Evolutionary conservation across 2,113 vertebrate genomes (phyloP).

Genomic region (Helogale parvula): DNA sequence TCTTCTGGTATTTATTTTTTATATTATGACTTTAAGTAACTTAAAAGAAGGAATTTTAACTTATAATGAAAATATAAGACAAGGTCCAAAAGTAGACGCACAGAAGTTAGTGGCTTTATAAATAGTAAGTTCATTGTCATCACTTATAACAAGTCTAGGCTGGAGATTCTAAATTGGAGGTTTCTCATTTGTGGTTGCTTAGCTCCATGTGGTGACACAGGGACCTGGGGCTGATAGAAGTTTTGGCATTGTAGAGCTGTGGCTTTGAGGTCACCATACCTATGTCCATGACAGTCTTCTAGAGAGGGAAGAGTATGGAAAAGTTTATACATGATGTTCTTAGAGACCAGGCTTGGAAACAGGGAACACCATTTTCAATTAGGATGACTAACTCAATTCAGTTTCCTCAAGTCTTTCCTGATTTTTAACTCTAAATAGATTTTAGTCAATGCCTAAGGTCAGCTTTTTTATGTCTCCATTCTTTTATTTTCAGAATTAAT

Average conservation of each 20-base stretch:
- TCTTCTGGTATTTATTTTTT: background rate
- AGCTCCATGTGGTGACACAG: background rate
- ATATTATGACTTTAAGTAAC: background rate
- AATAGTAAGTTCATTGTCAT: background rate
- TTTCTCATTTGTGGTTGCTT: background rate
- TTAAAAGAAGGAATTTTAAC: background rate
- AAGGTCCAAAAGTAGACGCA: background rate
- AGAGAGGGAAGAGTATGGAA: background rate
- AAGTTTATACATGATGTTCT: background rate
- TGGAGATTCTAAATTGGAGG: background rate
- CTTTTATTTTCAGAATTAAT: background rate
- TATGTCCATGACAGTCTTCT: background rate
- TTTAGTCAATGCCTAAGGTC: background rate
- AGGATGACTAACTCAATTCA: background rate
- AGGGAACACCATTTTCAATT: background rate
- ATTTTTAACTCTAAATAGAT: background rate
- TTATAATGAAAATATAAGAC: background rate
- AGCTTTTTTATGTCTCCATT: background rate
- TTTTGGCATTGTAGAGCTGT: background rate
- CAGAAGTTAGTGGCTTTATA: background rate
- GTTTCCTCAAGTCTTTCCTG: background rate
- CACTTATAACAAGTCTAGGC: background rate
- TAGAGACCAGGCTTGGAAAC: background rate
- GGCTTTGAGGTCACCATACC: background rate
- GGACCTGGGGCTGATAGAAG: fast-evolving